phyloP scores from a whole-genome alignment of 2,888 invertebrate species.

The Caradrina kadenii region DNA sequence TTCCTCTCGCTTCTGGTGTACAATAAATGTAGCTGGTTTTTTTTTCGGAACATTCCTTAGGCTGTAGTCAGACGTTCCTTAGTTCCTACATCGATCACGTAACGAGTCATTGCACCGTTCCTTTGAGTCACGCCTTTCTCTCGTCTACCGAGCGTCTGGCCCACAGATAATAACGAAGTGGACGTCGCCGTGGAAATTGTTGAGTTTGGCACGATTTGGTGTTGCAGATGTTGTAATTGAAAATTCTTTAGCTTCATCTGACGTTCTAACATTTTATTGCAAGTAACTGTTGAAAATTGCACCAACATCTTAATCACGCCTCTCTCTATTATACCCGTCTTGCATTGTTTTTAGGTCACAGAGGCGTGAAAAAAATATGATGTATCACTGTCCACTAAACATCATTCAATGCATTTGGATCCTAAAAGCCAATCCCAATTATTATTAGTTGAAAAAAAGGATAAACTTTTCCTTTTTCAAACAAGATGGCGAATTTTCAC shows the following conservation, averaged over 20 bases:
- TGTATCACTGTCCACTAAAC: neutral
- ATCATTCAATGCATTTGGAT: neutral
- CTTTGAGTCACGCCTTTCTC: slow-evolving; percentile 83
- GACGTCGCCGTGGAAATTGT: slow-evolving; percentile 26
- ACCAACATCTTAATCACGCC: neutral
- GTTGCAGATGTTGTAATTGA: slow-evolving; percentile 4
- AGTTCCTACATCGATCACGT: slow-evolving; percentile 62
- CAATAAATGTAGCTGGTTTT: neutral
- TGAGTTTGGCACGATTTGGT: slow-evolving; percentile 16
- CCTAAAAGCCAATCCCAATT: neutral
- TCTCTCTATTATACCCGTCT: neutral
- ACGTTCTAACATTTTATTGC: neutral
- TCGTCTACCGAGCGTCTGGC: slow-evolving; percentile 60
- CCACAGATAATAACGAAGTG: slow-evolving; percentile 33
- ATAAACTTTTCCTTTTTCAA: neutral
- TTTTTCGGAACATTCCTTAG: slow-evolving; percentile 22
- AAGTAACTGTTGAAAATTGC: neutral
- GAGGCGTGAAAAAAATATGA: neutral
- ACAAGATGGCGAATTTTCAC: neutral
- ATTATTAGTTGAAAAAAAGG: neutral
- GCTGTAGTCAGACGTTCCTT: slow-evolving; percentile 38
- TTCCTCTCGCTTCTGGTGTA: slow-evolving; percentile 21
- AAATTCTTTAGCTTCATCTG: neutral
- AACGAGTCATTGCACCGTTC: slow-evolving; percentile 72
- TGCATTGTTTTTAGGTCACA: neutral